Conservation (phyloP, 2,888 invertebrate genomes). For the Eurytoma adleriae region DNA sequence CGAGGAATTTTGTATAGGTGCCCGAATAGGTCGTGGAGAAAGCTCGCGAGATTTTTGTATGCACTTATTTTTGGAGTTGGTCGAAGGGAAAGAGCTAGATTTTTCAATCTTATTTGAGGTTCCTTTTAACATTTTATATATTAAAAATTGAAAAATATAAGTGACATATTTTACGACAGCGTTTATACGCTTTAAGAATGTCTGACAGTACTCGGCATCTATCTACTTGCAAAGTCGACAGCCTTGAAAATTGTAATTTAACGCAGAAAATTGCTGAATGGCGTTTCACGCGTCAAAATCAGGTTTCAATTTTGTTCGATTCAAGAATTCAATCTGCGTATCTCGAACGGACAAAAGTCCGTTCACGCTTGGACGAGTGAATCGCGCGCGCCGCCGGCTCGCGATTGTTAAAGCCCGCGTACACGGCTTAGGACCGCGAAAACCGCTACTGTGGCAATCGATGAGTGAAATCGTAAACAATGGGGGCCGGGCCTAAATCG, state of each 20-base stretch:
- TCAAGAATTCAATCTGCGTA: too few species aligned
- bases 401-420: background rate
- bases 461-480: conserved; percentile 55
- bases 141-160: too few species aligned
- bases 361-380: conserved; percentile 17
- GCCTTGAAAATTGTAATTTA: too few species aligned
- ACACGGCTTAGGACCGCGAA: background rate
- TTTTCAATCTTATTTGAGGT: too few species aligned
- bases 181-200: too few species aligned
- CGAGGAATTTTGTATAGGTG: background rate
- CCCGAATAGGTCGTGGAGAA: background rate
- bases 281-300: too few species aligned
- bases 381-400: background rate
- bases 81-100: too few species aligned
- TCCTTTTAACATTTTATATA: too few species aligned
- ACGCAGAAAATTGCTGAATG: too few species aligned
- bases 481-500: conserved; percentile 40
- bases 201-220: too few species aligned
- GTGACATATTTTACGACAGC: too few species aligned
- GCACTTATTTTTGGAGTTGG: background rate
- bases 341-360: background rate
- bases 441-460: conserved; percentile 20
- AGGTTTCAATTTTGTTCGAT: background rate
- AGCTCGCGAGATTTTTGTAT: conserved; percentile 2
- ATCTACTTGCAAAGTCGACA: too few species aligned